Percentiles rank a stretch among this genome's conserved stretches.
phyloP scores from a whole-genome alignment of 1,140 invertebrate species.

The Eulimnadia texana region DNA sequence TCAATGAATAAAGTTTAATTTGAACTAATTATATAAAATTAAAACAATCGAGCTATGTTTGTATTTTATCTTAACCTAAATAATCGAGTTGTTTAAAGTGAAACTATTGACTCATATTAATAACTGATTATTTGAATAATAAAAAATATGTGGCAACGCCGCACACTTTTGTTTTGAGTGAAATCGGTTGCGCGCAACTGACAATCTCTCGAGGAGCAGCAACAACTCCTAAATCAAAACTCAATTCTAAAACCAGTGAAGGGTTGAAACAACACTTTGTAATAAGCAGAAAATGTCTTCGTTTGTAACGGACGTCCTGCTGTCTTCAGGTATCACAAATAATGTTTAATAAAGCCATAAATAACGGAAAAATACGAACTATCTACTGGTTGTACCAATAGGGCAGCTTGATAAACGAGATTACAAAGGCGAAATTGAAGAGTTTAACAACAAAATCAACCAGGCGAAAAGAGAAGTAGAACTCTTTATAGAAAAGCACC shows the following conservation, averaged over 20 bases:
- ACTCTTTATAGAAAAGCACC: conserved; percentile 7
- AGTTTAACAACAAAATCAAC: conserved; percentile 4
- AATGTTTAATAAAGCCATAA: not conserved
- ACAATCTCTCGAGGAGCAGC: too few relatives aligned
- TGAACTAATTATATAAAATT: too few relatives aligned
- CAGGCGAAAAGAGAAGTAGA: conserved; percentile 8
- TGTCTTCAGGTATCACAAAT: conserved; percentile 3
- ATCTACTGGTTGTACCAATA: not conserved
- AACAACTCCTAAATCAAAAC: too few relatives aligned
- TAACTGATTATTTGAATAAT: too few relatives aligned
- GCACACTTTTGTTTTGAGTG: not conserved
- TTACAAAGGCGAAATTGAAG: conserved; percentile 6
- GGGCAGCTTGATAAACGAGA: conserved; percentile 12
- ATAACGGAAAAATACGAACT: not conserved
- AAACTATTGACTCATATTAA: too few relatives aligned
- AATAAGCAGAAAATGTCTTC: conserved; percentile 2
- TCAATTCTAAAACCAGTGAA: too few relatives aligned
- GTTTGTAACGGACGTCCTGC: conserved; percentile 10
- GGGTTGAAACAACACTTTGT: not conserved
- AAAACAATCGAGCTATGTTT: too few relatives aligned
- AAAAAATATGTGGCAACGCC: not conserved
- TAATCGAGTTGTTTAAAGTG: too few relatives aligned
- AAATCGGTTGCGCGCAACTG: not conserved
- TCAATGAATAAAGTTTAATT: too few relatives aligned
- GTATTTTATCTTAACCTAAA: too few relatives aligned